These are phyloP conservation scores for Acleris holmiana DNA, from an alignment of 2,888 invertebrate genomes.

Conservation along the genomic window DNA sequence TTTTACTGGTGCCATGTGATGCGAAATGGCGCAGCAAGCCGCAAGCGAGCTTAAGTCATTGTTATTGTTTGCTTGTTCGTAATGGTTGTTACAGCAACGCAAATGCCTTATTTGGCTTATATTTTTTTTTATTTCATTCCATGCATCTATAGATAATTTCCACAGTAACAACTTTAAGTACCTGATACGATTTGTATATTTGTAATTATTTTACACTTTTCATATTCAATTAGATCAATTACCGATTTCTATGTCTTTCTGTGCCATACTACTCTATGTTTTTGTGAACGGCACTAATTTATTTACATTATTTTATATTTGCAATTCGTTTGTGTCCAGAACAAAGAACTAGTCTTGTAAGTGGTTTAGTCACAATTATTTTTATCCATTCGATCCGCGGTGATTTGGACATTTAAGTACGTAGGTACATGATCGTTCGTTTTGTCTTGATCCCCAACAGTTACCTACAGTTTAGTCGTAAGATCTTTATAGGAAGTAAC, in stretches of 20 bases:
- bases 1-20: conserved; percentile 34
- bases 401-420: conserved; percentile 21
- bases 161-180: conserved; percentile 62
- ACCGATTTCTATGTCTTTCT: conserved; percentile 53
- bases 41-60: conserved; percentile 34
- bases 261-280: conserved; percentile 59
- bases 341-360: conserved; percentile 65
- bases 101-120: conserved; percentile 1
- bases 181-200: conserved; percentile 71
- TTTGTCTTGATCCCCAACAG: conserved; percentile 35
- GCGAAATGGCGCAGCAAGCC: conserved; percentile 23
- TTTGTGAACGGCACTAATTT: conserved; percentile 54
- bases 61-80: conserved; percentile 18
- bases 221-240: conserved; percentile 49
- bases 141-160: conserved; percentile 61
- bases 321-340: conserved; percentile 51
- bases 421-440: not conserved
- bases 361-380: conserved; percentile 41
- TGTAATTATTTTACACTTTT: conserved; percentile 67
- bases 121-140: conserved; percentile 57
- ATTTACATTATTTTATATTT: conserved; percentile 47
- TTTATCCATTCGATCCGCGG: conserved; percentile 31
- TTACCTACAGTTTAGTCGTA: conserved; percentile 65
- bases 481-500: conserved; percentile 53
- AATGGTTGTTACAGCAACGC: not conserved